Base-by-base conservation (phyloP, 30 jellyfish, hydroid and myxozoan species). In the Pseudorhiza aurosa region DNA sequence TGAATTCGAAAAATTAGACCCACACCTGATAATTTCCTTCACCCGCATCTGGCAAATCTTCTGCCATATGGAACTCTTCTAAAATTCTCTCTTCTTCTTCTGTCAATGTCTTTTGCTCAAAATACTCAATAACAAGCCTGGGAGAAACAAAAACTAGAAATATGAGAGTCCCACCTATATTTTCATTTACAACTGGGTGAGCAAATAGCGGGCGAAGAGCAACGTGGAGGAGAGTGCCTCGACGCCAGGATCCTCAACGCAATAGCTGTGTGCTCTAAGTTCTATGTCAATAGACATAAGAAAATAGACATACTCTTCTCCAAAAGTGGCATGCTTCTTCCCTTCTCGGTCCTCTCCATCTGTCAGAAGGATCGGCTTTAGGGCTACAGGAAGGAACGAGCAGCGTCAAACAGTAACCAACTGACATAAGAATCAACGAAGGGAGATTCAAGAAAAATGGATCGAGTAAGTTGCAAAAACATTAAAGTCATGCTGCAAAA, bases 231-330 rank as follows among this genome's bases (percentile, higher is more conserved):
- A n/a, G n/a, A n/a, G n/a, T n/a, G n/a, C n/a, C n/a, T n/a, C n/a
- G n/a, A n/a, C n/a, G n/a, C n/a, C n/a, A n/a, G n/a, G n/a, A n/a
- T n/a, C n/a, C n/a, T n/a, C n/a, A n/a, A n/a, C n/a, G n/a, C n/a
- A n/a, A n/a, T 12, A 26, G 32, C 70, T 11, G 3, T 6, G 25
- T 6, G 17, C 7, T 17, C 51, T 17, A 4, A 4, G 11, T 58
- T 29, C 17, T 4, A 36, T 14, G 9, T 4, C 27, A 4, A n/a
- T n/a, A n/a, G n/a, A 44, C 22, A 65, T 17, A 30, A 25, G 12
- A 6, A 29, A 33, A 65, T 21, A 3, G 31, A 0, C 94, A 17
- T 82, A 82, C 94, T 68, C 75, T 21, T 82, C 94, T 57, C 94
- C 94, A 82, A 82, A 82, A 7, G 37, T 18, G 28, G 74, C 85